phyloP scores from a whole-genome alignment of 2,113 vertebrate species.

The Stegostoma tigrinum region DNA sequence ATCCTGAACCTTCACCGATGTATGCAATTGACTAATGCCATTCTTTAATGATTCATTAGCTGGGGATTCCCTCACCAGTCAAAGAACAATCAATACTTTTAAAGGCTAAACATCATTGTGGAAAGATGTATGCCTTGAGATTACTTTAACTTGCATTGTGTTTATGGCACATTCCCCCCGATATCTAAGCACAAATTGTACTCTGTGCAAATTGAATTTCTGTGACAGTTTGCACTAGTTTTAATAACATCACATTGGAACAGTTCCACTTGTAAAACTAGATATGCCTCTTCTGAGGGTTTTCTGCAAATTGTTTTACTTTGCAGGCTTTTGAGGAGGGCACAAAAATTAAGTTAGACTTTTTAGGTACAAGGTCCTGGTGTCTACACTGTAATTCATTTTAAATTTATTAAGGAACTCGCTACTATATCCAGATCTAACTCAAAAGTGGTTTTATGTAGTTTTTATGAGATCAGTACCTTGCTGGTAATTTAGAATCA shows the following conservation, averaged over 20 bases:
- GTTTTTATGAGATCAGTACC: too few relatives aligned
- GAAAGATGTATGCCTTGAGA: background rate
- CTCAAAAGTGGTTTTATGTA: background rate
- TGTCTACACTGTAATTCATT: background rate
- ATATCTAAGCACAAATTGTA: too few relatives aligned
- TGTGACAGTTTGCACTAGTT: background rate
- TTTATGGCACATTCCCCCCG: background rate
- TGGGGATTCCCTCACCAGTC: background rate
- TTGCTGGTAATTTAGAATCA: background rate
- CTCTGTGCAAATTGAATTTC: background rate
- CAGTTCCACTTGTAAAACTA: background rate
- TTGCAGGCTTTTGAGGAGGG: background rate
- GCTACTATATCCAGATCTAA: background rate
- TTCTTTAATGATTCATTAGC: background rate
- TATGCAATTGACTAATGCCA: background rate
- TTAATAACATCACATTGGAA: background rate
- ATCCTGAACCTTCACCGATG: background rate
- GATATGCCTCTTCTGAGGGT: background rate
- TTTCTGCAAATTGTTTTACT: background rate
- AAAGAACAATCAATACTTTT: background rate
- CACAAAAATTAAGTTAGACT: background rate
- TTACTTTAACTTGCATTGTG: background rate
- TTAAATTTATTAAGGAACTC: background rate
- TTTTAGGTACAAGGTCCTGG: background rate
- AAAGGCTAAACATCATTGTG: background rate